A percentile compares a stretch with the other conserved stretches of the same genome.
Evolutionary conservation across 2,797 vertebrate species (phyloP).

Genomic region (Alouatta caraya): DNA sequence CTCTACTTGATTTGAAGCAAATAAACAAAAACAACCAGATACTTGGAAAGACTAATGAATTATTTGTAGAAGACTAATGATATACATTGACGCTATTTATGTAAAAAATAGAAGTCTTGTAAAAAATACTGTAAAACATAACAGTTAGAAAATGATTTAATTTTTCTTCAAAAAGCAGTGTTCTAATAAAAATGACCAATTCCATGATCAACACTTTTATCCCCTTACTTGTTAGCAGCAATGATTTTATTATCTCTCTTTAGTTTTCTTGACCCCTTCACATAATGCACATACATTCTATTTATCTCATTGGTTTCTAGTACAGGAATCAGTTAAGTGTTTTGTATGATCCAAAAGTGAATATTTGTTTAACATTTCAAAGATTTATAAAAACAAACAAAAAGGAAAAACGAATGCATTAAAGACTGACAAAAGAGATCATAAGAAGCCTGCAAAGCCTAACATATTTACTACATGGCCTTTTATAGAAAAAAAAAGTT

Average conservation of each 20-base stretch:
- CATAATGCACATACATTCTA: not conserved
- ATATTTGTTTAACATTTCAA: not conserved
- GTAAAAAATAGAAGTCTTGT: not conserved
- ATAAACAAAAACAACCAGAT: not conserved
- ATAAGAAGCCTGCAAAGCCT: not conserved
- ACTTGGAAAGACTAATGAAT: not conserved
- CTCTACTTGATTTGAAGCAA: not conserved
- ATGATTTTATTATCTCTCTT: not conserved
- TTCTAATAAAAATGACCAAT: conserved; percentile 10
- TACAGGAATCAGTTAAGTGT: not conserved
- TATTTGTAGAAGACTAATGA: not conserved
- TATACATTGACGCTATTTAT: not conserved
- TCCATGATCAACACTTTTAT: not conserved
- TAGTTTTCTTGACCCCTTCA: not conserved
- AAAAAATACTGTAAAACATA: not conserved
- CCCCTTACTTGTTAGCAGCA: not conserved
- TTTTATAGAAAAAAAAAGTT: not conserved
- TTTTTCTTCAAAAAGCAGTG: not conserved
- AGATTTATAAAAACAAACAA: not conserved
- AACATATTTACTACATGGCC: not conserved
- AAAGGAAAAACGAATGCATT: not conserved
- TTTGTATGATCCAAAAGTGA: not conserved
- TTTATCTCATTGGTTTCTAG: not conserved
- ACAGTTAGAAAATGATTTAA: not conserved
- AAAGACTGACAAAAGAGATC: not conserved